Evolutionary conservation across 2,113 vertebrate genomes (phyloP).

Genomic region (Colinus virginianus): DNA sequence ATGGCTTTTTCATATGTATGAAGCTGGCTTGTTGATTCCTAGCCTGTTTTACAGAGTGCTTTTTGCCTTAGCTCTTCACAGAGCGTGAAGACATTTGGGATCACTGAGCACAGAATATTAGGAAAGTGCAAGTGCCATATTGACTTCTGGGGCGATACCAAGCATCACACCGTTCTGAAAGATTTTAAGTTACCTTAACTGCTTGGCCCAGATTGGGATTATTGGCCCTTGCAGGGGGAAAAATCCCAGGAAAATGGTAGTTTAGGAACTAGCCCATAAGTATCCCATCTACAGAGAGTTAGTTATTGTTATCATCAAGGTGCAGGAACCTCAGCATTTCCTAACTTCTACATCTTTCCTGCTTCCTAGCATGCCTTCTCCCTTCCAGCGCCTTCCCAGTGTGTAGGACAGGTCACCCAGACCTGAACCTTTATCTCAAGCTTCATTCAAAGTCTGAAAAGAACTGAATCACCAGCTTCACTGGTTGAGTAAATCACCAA

Average conservation of each 20-base stretch:
- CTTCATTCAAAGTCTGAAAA: neutral
- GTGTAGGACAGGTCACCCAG: neutral
- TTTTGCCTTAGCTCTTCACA: constrained; percentile 58
- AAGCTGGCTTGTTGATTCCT: constrained; percentile 44
- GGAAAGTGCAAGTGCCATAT: neutral
- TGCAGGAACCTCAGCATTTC: neutral
- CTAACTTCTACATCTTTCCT: neutral
- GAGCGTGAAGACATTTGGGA: constrained; percentile 58
- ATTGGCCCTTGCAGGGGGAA: neutral
- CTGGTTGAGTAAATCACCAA: neutral
- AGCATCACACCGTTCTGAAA: neutral
- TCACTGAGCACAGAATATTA: constrained; percentile 52
- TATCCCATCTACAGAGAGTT: neutral
- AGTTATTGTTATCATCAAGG: too few species aligned
- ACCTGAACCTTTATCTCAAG: neutral
- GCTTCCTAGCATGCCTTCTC: neutral
- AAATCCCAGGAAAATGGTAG: neutral
- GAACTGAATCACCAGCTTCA: neutral
- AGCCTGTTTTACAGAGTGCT: constrained; percentile 57
- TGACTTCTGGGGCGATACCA: neutral
- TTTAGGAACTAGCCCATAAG: neutral
- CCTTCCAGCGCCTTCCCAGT: neutral
- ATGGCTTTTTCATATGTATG: neutral
- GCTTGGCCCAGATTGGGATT: neutral
- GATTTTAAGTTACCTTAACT: neutral